phyloP scores from a whole-genome alignment of 2,113 vertebrate species.

The Marcusenius ussheri region DNA sequence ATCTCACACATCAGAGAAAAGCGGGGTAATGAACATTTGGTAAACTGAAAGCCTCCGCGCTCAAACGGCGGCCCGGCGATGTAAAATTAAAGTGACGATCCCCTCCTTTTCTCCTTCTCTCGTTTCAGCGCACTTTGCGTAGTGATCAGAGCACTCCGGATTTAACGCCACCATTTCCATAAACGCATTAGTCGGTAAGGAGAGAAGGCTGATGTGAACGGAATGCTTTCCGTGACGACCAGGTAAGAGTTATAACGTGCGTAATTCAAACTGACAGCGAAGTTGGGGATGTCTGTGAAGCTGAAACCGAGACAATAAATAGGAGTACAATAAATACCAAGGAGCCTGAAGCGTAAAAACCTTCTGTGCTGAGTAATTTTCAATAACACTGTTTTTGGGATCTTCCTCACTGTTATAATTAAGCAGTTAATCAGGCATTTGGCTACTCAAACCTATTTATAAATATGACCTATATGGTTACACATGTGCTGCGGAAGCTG shows the following conservation, averaged over 20 bases:
- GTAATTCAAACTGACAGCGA: slow-evolving; percentile 8
- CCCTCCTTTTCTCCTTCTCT: not conserved
- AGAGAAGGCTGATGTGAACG: not conserved
- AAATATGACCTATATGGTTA: not conserved
- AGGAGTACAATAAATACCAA: not conserved
- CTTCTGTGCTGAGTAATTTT: not conserved
- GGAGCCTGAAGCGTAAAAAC: not conserved
- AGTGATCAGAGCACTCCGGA: not conserved
- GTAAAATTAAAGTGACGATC: not conserved
- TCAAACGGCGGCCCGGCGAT: not conserved
- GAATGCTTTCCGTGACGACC: not conserved
- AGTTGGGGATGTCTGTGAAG: not conserved
- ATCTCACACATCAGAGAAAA: not conserved
- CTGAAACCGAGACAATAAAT: not conserved
- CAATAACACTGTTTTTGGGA: not conserved
- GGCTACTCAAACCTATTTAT: not conserved
- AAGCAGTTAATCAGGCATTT: not conserved
- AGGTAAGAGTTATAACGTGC: slow-evolving; percentile 2
- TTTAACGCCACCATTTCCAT: slow-evolving; percentile 1
- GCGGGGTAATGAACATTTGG: not conserved
- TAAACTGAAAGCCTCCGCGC: not conserved
- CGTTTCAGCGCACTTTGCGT: not conserved
- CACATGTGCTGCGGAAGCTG: not conserved
- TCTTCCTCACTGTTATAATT: not conserved
- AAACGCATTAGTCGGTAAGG: slow-evolving; percentile 5